These are phyloP conservation scores for Carlito syrichta DNA, from an alignment of 2,113 vertebrate species.

Conservation along the genomic window DNA sequence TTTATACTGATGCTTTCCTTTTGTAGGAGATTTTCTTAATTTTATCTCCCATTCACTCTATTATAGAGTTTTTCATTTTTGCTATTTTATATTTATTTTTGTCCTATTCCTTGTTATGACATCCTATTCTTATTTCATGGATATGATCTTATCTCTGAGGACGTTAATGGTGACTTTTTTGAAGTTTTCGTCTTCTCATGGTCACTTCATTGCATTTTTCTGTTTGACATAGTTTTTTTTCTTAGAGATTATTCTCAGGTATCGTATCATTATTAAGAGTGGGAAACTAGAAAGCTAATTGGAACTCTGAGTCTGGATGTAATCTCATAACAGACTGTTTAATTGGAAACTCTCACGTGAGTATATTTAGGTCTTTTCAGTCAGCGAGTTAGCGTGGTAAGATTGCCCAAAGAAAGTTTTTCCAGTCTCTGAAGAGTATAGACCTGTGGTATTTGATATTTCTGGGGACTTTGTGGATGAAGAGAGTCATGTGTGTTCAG, in stretches of 20 bases:
- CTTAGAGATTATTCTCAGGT: neutral
- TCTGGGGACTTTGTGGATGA: neutral
- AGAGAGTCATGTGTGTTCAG: neutral
- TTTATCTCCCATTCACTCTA: neutral
- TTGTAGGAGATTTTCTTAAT: neutral
- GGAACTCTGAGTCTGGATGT: neutral
- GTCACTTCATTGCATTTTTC: neutral
- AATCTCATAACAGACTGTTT: neutral
- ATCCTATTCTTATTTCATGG: neutral
- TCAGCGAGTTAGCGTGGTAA: neutral
- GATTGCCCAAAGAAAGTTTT: neutral
- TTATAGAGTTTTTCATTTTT: neutral
- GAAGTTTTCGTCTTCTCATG: neutral
- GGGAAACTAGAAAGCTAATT: neutral
- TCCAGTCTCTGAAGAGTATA: neutral
- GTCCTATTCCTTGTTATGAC: neutral
- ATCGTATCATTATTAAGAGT: neutral
- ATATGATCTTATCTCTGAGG: neutral
- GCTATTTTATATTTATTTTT: neutral
- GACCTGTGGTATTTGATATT: neutral
- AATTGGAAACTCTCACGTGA: neutral
- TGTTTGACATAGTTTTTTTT: neutral
- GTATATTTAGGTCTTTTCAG: neutral
- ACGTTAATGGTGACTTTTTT: neutral
- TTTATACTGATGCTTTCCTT: neutral